Evolutionary conservation across 37 sponge, comb jelly and placozoan genomes (phyloP).

Genomic region (Spongilla lacustris): DNA sequence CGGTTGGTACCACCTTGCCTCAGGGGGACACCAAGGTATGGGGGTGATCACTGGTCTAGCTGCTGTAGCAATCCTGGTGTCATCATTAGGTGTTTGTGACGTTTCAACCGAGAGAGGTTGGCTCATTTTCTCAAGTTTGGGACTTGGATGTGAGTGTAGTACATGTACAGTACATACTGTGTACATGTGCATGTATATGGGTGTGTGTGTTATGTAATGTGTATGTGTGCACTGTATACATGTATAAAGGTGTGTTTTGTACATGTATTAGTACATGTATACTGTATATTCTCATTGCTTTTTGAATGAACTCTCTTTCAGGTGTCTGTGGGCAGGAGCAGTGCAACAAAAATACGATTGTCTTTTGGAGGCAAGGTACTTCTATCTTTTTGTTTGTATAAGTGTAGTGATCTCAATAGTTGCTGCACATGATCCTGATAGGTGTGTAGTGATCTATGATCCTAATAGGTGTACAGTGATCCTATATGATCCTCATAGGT

Average conservation of each 20-base stretch:
- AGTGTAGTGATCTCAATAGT: too few species aligned
- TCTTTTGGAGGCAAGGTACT: slow-evolving; percentile 38
- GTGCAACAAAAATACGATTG: slow-evolving; percentile 9
- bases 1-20: slow-evolving; percentile 15
- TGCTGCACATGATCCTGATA: too few species aligned
- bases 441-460: too few species aligned
- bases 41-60: background rate
- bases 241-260: background rate
- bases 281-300: too few species aligned
- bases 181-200: background rate
- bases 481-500: too few species aligned
- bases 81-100: slow-evolving; percentile 30
- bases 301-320: background rate
- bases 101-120: slow-evolving; percentile 54
- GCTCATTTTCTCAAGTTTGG: slow-evolving; percentile 67
- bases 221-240: background rate
- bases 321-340: slow-evolving; percentile 4
- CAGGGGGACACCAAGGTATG: slow-evolving; percentile 28
- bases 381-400: too few species aligned
- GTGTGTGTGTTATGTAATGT: background rate
- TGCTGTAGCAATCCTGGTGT: background rate
- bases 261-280: background rate
- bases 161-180: background rate
- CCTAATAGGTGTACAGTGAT: too few species aligned
- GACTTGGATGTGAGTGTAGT: slow-evolving; percentile 25